Base-by-base conservation (phyloP, 1,140 invertebrate genomes). In the Scaptomyza pallida region DNA sequence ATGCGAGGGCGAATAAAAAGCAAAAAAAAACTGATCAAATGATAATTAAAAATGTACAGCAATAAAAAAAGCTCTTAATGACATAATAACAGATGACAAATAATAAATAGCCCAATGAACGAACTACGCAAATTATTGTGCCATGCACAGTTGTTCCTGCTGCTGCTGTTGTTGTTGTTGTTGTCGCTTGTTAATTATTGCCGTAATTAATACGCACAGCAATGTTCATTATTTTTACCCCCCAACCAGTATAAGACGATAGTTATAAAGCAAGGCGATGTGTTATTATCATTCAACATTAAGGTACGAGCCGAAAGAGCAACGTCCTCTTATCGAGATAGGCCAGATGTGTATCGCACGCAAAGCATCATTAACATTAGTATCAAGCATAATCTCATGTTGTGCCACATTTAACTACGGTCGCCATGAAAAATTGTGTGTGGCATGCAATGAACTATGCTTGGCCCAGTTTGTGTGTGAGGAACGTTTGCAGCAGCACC, bases 61-160 rank as follows among this genome's bases (percentile, higher is more conserved):
- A 75, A 63, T 55, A 82, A 88, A 82, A n/a, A 88, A 82, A 78
- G 59, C 40, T 56, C 78, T 86, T 88, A 88, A 88, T 82, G 79
- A 78, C 79, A 82, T 82, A 89, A 89, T 89, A 88, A 89, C 82
- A 88, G 82, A 88, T 88, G 82, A 88, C 82, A 88, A 88, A 88
- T 88, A 88, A 88, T 88, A 88, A 88, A 88, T 88, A 82, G 71
- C 64, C 26, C 33, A 60, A 60, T 54, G 48, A 81, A 61, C 73
- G 69, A 77, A 61, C 69, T 73, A 64, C 63, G 72, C 72, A 78
- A 80, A 86, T 85, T 64, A 76, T 73, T 67, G 50, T 41, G 51
- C 56, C 30, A 45, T 13, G 44, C 17, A 52, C 61, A 73, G 30
- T 43, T 80, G 74, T 69, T 69, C 74, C 59, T 55, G 45, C 26